Evolutionary conservation across 2,797 vertebrate genomes (phyloP).

Genomic region (Acridotheres tristis): DNA sequence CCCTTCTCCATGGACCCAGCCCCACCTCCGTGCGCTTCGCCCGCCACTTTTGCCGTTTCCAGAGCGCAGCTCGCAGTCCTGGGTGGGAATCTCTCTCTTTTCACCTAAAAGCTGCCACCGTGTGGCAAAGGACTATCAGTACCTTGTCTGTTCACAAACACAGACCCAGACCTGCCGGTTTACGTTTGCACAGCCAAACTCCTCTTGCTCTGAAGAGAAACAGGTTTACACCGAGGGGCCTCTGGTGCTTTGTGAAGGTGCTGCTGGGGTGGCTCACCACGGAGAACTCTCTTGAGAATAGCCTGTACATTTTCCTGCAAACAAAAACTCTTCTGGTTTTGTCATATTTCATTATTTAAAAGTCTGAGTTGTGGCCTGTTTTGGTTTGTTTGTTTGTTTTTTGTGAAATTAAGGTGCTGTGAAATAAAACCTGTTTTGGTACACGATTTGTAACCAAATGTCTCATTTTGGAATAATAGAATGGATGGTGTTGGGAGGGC

Average conservation of each 20-base stretch:
- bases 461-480: not conserved
- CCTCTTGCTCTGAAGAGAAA: not conserved
- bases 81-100: not conserved
- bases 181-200: not conserved
- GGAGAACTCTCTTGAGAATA: not conserved
- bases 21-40: rapidly evolving
- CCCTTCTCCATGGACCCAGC: not conserved
- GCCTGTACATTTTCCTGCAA: not conserved
- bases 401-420: conserved; percentile 60
- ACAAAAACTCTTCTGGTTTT: not conserved
- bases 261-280: not conserved
- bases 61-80: not conserved
- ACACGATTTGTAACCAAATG: not conserved
- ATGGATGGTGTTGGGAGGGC: not conserved
- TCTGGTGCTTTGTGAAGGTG: not conserved
- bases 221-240: not conserved
- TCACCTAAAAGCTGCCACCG: conserved; percentile 57
- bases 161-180: not conserved
- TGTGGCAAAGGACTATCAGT: conserved; percentile 37
- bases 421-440: conserved; percentile 72
- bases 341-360: conserved; percentile 37
- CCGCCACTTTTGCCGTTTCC: not conserved
- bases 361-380: not conserved
- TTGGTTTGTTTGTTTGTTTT: not conserved
- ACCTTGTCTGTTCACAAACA: not conserved